These are phyloP conservation scores for Scotopteryx bipunctaria DNA, from an alignment of 2,888 invertebrate species.

Conservation along the genomic window DNA sequence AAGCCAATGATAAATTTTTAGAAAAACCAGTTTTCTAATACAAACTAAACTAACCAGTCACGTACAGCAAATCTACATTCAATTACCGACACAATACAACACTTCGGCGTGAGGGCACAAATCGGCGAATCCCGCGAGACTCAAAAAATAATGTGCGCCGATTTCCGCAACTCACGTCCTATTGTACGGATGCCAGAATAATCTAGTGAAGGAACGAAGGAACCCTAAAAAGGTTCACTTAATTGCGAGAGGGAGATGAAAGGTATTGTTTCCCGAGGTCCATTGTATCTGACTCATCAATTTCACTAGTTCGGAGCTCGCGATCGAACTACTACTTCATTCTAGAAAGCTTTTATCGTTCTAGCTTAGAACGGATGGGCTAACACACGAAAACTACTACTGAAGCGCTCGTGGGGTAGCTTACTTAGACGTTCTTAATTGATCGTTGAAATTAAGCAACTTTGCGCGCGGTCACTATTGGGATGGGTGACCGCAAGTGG, in stretches of 20 bases:
- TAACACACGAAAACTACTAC: no score
- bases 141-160: constrained; percentile 69
- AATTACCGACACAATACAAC: constrained; percentile 62
- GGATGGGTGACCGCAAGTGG: no score
- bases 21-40: no score
- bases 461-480: no score
- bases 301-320: constrained; percentile 68
- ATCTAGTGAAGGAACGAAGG: constrained; percentile 70
- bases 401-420: constrained; percentile 9
- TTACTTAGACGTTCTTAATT: no score
- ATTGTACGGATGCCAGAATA: constrained; percentile 72
- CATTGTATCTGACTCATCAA: constrained; percentile 79
- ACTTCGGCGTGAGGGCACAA: constrained; percentile 65
- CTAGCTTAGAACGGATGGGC: constrained; percentile 44
- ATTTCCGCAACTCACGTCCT: constrained; percentile 79
- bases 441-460: no score
- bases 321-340: constrained; percentile 63
- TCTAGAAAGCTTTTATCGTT: constrained; percentile 42
- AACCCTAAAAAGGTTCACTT: constrained; percentile 74
- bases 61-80: constrained; percentile 43
- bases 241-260: constrained; percentile 77
- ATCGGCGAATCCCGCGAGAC: constrained; percentile 58
- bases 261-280: constrained; percentile 76
- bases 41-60: constrained; percentile 13
- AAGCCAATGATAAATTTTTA: no score